Base-by-base conservation (phyloP, 2,888 invertebrate species). In the Platycnemis pennipes region DNA sequence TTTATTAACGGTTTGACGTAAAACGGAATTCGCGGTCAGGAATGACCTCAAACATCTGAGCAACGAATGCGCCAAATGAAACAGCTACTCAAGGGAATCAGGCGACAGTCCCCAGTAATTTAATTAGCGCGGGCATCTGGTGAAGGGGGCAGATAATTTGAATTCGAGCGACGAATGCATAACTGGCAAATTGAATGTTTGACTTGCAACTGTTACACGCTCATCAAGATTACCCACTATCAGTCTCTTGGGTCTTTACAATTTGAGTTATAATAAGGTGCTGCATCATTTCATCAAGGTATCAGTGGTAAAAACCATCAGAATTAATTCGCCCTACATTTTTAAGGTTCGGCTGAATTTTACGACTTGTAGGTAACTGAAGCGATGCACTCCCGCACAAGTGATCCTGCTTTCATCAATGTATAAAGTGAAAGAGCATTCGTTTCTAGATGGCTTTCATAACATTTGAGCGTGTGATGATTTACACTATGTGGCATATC, bases 171-270 rank as follows among this genome's bases (percentile, higher is more conserved):
- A 13, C 77, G 77, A 77, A 77, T 77, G 77, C 77, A 77, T 77
- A 37, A 77, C 77, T 77, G 77, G 77, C 77, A 37, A 77, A 77
- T 77, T 77, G 77, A 77, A 77, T 77, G 77, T 37, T 77, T 77
- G 77, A 37, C 31, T 26, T 77, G 77, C 37, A 77, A 77, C 77
- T 77, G 77, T 37, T 77, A 31, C 37, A 11, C 77, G 13, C 37
- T 77, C 77, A 77, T 37, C 77, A 77, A 37, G 37, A 5, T 16
- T 77, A 77, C 31, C 19, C 11, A 16, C 13, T 37, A 77, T 31
- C 4, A 37, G 11, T 11, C 26, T n/a, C 13, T 16, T 11, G 69
- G 77, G 77, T 77, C 77, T 77, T 77, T 37, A 26, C 3, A n/a
- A n/a, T n/a, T n/a, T n/a, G n/a, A n/a, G n/a, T n/a, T n/a, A n/a